These are phyloP conservation scores for Isurus oxyrinchus DNA, from an alignment of 2,113 vertebrate species.

Conservation along the genomic window DNA sequence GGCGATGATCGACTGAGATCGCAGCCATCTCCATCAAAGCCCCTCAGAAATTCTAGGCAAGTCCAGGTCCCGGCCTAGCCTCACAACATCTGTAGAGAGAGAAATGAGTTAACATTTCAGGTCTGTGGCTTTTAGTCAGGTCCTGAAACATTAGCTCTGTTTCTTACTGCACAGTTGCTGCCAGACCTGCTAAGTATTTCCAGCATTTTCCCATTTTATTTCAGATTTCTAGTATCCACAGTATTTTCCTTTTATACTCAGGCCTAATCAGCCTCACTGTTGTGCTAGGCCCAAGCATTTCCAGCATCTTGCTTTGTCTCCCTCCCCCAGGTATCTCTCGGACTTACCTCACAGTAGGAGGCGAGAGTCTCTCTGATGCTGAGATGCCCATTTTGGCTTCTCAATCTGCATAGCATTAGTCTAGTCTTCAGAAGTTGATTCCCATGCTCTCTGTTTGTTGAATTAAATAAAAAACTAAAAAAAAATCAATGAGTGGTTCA, in stretches of 20 bases:
- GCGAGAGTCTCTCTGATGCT: background rate
- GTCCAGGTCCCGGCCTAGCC: background rate
- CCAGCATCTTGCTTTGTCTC: background rate
- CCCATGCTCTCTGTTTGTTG: background rate
- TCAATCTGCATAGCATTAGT: background rate
- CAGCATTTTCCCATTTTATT: background rate
- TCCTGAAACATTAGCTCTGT: background rate
- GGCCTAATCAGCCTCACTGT: background rate
- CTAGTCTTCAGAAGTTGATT: background rate
- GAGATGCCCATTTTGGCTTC: background rate
- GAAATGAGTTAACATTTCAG: background rate
- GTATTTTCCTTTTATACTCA: background rate
- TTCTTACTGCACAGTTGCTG: background rate
- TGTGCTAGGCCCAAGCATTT: background rate
- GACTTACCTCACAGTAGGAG: background rate
- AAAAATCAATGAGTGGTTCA: background rate
- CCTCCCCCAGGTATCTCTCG: background rate
- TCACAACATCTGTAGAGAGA: background rate
- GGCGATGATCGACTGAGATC: background rate
- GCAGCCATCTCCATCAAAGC: background rate
- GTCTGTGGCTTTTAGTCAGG: background rate
- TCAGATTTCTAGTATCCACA: background rate
- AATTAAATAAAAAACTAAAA: background rate
- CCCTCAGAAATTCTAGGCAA: background rate
- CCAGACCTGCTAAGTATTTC: background rate